phyloP scores from a whole-genome alignment of 2,888 invertebrate genomes.

The Marronus borbonicus region DNA sequence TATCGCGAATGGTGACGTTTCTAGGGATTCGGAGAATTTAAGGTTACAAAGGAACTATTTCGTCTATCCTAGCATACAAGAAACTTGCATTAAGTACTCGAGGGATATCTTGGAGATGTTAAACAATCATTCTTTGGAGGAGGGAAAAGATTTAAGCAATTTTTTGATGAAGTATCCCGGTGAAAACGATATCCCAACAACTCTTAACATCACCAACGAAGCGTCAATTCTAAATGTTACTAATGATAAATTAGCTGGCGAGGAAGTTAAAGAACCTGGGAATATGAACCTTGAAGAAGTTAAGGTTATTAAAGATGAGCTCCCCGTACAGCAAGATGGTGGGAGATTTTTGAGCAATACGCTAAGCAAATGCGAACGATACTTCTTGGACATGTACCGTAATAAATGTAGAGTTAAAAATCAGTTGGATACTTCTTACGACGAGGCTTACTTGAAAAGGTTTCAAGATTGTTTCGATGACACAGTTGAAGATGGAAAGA shows the following conservation, averaged over 20 bases:
- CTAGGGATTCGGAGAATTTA: constrained; percentile 23
- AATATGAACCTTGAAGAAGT: background rate
- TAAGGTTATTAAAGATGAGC: background rate
- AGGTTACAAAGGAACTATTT: constrained; percentile 10
- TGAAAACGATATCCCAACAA: background rate
- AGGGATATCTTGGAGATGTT: constrained; percentile 49
- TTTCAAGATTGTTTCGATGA: background rate
- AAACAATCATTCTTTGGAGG: constrained; percentile 32
- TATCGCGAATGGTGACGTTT: background rate
- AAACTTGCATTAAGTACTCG: constrained; percentile 48
- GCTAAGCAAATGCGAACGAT: constrained; percentile 25
- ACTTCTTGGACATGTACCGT: constrained; percentile 27
- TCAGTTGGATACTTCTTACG: background rate
- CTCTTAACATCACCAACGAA: background rate
- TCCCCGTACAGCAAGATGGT: background rate
- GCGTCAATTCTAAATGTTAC: background rate
- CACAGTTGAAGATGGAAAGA: background rate
- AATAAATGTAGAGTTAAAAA: constrained; percentile 2
- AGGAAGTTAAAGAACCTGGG: background rate
- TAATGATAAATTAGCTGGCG: background rate
- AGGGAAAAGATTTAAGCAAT: background rate
- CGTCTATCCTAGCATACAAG: constrained; percentile 38
- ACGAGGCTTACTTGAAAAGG: background rate
- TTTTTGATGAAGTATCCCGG: background rate
- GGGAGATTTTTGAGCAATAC: constrained; percentile 21